phyloP scores from a whole-genome alignment of 1,140 invertebrate genomes.

The Mylabris phalerata region DNA sequence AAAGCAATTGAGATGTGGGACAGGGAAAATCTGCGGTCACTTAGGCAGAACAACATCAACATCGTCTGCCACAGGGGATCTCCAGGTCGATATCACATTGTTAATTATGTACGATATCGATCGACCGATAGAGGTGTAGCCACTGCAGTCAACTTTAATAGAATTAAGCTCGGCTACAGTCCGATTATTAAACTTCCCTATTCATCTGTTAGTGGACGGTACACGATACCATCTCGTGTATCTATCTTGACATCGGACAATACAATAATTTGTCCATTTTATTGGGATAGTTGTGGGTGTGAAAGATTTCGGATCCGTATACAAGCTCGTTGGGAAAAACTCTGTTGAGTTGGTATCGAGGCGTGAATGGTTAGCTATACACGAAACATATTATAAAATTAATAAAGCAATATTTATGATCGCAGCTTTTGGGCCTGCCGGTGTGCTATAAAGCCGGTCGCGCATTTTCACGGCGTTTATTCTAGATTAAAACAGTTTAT shows the following conservation, averaged over 20 bases:
- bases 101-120: slow-evolving; percentile 37
- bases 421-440: slow-evolving; percentile 39
- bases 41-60: slow-evolving; percentile 1
- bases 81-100: slow-evolving; percentile 34
- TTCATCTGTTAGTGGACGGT: slow-evolving; percentile 22
- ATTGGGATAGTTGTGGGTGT: too few relatives aligned
- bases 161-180: slow-evolving; percentile 34
- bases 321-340: too few relatives aligned
- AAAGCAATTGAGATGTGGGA: too few relatives aligned
- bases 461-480: slow-evolving; percentile 37
- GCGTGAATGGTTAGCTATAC: slow-evolving; percentile 13
- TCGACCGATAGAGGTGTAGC: slow-evolving; percentile 29
- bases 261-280: too few relatives aligned
- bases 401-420: slow-evolving; percentile 41
- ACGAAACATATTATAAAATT: slow-evolving; percentile 39
- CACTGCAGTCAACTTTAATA: slow-evolving; percentile 36
- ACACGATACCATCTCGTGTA: neutral
- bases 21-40: slow-evolving; percentile 12
- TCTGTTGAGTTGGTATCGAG: too few relatives aligned
- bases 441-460: slow-evolving; percentile 21
- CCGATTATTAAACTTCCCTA: slow-evolving; percentile 34
- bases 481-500: slow-evolving; percentile 45
- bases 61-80: slow-evolving; percentile 23
- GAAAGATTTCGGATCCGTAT: too few relatives aligned
- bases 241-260: too few relatives aligned